Evolutionary conservation across 2,113 vertebrate species (phyloP).

Genomic region (Passer domesticus): DNA sequence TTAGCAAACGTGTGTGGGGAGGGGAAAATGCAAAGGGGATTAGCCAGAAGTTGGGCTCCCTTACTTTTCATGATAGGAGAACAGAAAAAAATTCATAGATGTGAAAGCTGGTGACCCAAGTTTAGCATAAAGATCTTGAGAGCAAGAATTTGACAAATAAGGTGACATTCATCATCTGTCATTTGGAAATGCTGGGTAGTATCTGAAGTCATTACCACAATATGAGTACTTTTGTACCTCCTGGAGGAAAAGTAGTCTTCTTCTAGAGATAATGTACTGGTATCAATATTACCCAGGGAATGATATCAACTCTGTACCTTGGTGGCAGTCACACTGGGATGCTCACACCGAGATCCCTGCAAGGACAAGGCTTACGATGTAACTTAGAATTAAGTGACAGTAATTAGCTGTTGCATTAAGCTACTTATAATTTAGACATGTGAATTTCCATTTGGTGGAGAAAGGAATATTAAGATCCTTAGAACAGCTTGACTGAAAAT

Average conservation of each 20-base stretch:
- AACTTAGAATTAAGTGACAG: neutral
- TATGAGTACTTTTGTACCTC: neutral
- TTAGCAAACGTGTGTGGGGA: fast-evolving
- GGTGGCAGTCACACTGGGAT: neutral
- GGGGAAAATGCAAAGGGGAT: neutral
- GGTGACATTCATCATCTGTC: neutral
- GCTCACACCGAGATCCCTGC: neutral
- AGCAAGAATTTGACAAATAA: neutral
- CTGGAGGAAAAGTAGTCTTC: neutral
- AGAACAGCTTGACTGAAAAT: neutral
- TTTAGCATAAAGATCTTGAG: neutral
- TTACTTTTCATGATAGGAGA: neutral
- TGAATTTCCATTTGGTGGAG: neutral
- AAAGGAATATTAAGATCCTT: neutral
- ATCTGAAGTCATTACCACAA: neutral
- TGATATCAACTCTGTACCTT: neutral
- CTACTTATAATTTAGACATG: neutral
- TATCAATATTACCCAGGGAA: neutral
- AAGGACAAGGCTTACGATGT: neutral
- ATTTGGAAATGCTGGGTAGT: neutral
- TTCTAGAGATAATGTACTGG: neutral
- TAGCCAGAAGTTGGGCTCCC: neutral
- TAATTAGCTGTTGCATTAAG: neutral
- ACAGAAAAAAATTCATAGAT: neutral
- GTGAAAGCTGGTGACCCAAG: neutral